Conservation (phyloP, 1,140 invertebrate species). For the Leptinotarsa undecemlineata region DNA sequence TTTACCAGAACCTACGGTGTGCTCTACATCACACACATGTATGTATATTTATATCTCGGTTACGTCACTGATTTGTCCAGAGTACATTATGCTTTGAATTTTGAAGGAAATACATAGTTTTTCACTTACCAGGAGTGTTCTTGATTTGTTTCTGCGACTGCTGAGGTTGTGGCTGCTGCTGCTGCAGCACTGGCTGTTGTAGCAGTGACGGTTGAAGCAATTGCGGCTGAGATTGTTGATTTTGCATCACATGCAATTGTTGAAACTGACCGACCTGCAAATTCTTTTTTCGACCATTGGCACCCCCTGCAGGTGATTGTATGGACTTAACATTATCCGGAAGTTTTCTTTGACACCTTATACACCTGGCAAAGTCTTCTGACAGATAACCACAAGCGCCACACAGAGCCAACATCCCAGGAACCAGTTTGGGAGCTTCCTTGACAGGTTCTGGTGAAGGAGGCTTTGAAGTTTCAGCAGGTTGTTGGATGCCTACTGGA, state of each 20-base stretch:
- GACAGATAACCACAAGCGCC: slow-evolving; percentile 72
- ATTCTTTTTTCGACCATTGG: slow-evolving; percentile 15
- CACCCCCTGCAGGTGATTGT: slow-evolving; percentile 34
- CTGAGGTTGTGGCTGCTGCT: background rate
- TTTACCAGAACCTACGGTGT: no score
- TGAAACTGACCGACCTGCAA: background rate
- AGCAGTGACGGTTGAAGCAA: background rate
- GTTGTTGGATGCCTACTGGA: slow-evolving; percentile 25
- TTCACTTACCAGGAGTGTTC: slow-evolving; percentile 7
- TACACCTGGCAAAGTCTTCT: slow-evolving; percentile 71
- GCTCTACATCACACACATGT: no score
- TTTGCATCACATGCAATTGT: background rate
- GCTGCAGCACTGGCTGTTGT: background rate
- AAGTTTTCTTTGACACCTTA: slow-evolving; percentile 64
- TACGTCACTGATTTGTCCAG: no score
- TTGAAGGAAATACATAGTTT: no score
- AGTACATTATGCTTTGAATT: no score
- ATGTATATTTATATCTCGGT: no score
- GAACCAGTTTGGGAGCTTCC: slow-evolving; percentile 62
- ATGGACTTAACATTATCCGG: slow-evolving; percentile 60
- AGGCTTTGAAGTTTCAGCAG: slow-evolving; percentile 32
- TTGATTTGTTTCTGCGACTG: background rate
- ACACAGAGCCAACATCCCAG: slow-evolving; percentile 73
- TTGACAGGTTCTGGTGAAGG: slow-evolving; percentile 51
- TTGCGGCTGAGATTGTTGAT: background rate